phyloP scores from a whole-genome alignment of 2,797 vertebrate genomes.

The Phoxinus dragarum region DNA sequence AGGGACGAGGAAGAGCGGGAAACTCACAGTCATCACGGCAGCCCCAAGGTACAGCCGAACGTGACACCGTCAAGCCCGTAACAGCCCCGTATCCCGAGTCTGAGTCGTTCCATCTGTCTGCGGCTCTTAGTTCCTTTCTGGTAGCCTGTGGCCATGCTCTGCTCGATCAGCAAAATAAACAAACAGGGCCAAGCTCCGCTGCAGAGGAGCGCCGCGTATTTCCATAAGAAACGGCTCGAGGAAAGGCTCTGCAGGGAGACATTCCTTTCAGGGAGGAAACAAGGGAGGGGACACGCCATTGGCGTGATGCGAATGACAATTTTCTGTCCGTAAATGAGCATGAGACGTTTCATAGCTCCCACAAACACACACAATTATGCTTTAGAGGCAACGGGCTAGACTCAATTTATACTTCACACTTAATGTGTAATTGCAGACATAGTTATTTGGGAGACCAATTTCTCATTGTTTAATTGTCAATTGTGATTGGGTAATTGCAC shows the following conservation, averaged over 20 bases:
- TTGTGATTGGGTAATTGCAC: slow-evolving; percentile 69
- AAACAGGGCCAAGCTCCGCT: slow-evolving; percentile 69
- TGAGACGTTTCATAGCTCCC: slow-evolving; percentile 60
- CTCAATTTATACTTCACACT: slow-evolving; percentile 65
- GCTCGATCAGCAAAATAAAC: slow-evolving; percentile 82
- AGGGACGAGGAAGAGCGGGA: slow-evolving; percentile 75
- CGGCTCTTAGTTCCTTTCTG: slow-evolving; percentile 28
- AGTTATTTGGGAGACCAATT: slow-evolving; percentile 63
- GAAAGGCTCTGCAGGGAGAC: slow-evolving; percentile 71
- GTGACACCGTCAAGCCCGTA: slow-evolving; percentile 57
- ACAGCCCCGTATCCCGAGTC: slow-evolving; percentile 79
- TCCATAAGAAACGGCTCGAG: slow-evolving; percentile 72
- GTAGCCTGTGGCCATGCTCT: slow-evolving; percentile 78
- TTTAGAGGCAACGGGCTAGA: slow-evolving; percentile 53
- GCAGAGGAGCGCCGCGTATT: slow-evolving; percentile 62
- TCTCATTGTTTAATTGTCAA: slow-evolving; percentile 68
- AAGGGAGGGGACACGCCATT: slow-evolving; percentile 48
- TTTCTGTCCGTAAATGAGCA: slow-evolving; percentile 77
- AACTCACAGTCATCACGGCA: slow-evolving; percentile 65
- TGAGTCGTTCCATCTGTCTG: slow-evolving; percentile 60
- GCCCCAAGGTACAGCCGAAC: slow-evolving; percentile 82
- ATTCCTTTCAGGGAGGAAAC: slow-evolving; percentile 63
- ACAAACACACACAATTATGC: slow-evolving; percentile 53
- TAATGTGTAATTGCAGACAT: slow-evolving; percentile 66
- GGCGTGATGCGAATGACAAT: slow-evolving; percentile 74